These are phyloP conservation scores for Chaetodon auriga DNA, from an alignment of 2,113 vertebrate species.

Conservation along the genomic window DNA sequence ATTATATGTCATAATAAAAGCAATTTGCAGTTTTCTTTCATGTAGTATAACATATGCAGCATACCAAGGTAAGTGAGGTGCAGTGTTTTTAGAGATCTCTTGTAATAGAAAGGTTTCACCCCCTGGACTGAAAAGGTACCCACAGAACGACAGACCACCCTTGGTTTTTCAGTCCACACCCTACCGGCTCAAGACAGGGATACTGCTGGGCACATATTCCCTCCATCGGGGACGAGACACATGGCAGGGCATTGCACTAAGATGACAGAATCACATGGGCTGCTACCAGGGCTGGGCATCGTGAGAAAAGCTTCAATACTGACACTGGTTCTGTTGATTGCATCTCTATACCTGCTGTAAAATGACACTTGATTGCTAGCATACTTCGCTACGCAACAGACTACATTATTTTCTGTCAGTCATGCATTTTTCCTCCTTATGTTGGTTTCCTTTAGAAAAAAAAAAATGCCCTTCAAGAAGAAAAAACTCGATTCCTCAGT, in stretches of 20 bases:
- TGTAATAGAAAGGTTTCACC: constrained; percentile 78
- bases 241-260: constrained; percentile 68
- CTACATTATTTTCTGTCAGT: not conserved
- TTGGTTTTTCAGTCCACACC: constrained; percentile 47
- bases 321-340: constrained; percentile 49
- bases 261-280: constrained; percentile 54
- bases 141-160: constrained; percentile 79
- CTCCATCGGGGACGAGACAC: constrained; percentile 55
- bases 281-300: constrained; percentile 64
- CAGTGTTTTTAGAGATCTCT: constrained; percentile 88
- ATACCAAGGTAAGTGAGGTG: constrained; percentile 96
- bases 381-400: not conserved
- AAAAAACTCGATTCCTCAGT: constrained; percentile 39
- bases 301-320: constrained; percentile 44
- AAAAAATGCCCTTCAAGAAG: constrained; percentile 55
- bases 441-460: constrained; percentile 12
- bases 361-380: constrained; percentile 8
- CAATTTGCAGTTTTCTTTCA: constrained; percentile 88
- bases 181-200: constrained; percentile 55
- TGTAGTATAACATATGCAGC: constrained; percentile 91
- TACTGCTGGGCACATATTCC: constrained; percentile 43
- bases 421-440: not conserved
- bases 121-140: constrained; percentile 81
- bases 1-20: constrained; percentile 88
- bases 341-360: constrained; percentile 1